Percentiles rank a stretch among this genome's conserved stretches.
phyloP scores from a whole-genome alignment of 2,113 vertebrate genomes.

The Gymnarchus niloticus region DNA sequence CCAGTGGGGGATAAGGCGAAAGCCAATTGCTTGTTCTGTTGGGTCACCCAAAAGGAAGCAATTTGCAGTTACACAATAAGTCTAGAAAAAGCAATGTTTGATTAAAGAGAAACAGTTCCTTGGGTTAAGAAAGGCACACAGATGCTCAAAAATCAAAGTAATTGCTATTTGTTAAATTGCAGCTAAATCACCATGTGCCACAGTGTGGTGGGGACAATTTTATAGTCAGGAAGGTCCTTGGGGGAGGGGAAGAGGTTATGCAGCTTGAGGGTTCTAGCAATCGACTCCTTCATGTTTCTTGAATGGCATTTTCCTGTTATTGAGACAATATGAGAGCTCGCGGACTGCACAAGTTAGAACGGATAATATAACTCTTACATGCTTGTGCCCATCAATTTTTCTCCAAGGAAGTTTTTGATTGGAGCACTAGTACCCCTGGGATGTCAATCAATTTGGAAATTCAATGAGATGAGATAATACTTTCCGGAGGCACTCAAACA shows the following conservation, averaged over 20 bases:
- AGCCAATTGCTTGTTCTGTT: neutral
- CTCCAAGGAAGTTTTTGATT: neutral
- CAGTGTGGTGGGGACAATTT: neutral
- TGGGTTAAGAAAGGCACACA: neutral
- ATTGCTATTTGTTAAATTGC: slow-evolving; percentile 2
- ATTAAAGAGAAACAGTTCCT: neutral
- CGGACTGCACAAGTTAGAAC: neutral
- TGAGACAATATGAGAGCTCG: neutral
- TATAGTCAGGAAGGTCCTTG: neutral
- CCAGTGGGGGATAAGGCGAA: neutral
- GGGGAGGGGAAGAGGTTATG: neutral
- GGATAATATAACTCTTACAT: neutral
- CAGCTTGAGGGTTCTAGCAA: neutral
- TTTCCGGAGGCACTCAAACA: neutral
- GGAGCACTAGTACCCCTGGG: neutral
- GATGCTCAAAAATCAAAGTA: slow-evolving; percentile 1
- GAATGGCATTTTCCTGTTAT: neutral
- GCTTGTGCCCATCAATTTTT: neutral
- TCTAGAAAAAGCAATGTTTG: neutral
- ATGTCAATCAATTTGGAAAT: slow-evolving; percentile 10
- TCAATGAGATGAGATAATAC: neutral
- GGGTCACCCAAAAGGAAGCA: neutral
- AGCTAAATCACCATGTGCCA: neutral
- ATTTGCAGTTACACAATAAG: neutral
- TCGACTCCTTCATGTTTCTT: neutral